Percentiles rank a stretch among this genome's conserved stretches.
Evolutionary conservation across 1,140 invertebrate species (phyloP).

Genomic region (Calliphora vicina): DNA sequence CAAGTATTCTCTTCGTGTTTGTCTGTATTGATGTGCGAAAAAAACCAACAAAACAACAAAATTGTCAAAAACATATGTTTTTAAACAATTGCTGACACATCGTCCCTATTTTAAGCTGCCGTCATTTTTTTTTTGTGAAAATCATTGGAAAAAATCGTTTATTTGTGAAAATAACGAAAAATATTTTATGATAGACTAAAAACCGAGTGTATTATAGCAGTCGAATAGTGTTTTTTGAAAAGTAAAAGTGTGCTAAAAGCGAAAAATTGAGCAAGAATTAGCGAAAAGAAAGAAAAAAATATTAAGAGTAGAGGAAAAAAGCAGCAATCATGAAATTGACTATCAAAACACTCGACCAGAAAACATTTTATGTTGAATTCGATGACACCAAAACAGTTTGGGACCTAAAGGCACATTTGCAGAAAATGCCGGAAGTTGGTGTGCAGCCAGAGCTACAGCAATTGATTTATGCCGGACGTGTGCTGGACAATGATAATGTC

Average conservation of each 20-base stretch:
- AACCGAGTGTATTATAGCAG: neutral
- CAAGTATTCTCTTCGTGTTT: neutral
- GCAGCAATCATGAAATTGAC: slow-evolving; percentile 49
- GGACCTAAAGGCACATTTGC: slow-evolving; percentile 46
- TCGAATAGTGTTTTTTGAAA: neutral
- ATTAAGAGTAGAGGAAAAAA: neutral
- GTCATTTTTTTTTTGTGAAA: neutral
- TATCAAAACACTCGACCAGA: slow-evolving; percentile 53
- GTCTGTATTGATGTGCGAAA: neutral
- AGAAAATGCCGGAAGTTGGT: slow-evolving; percentile 41
- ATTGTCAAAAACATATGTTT: slow-evolving; percentile 34
- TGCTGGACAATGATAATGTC: slow-evolving; percentile 48
- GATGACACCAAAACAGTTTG: slow-evolving; percentile 43
- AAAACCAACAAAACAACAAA: neutral
- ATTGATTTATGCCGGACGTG: slow-evolving; percentile 53
- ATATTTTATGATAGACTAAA: neutral
- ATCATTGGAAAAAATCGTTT: slow-evolving; percentile 22
- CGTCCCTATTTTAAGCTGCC: slow-evolving; percentile 29
- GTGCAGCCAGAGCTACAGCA: slow-evolving; percentile 48
- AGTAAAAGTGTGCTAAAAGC: neutral
- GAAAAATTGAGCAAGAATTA: neutral
- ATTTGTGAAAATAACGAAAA: slow-evolving; percentile 2
- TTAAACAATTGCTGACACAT: slow-evolving; percentile 31
- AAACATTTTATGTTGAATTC: slow-evolving; percentile 47
- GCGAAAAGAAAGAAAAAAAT: neutral